Conservation (phyloP, 2,797 vertebrate species). For the Nannoperca obscura region DNA sequence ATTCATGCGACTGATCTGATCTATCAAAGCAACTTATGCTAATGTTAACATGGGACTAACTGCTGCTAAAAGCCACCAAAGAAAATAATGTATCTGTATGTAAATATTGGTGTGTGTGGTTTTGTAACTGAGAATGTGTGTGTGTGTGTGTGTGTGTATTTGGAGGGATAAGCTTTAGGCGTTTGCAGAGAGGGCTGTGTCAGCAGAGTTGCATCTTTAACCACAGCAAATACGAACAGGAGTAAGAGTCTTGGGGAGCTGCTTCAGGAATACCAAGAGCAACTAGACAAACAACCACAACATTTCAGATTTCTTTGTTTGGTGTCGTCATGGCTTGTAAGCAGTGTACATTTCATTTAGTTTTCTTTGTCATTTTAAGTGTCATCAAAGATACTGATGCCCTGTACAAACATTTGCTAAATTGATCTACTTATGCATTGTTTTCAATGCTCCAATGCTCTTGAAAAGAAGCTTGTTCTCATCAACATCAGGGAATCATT, state of each 20-base stretch:
- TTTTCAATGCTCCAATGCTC: conserved; percentile 1
- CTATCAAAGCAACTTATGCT: neutral
- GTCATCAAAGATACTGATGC: neutral
- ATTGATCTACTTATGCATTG: neutral
- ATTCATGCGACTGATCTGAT: neutral
- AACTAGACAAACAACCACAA: conserved; percentile 6
- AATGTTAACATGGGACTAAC: neutral
- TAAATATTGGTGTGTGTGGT: neutral
- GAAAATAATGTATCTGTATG: neutral
- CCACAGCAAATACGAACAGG: conserved; percentile 32
- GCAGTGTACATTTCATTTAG: neutral
- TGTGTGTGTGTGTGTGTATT: conserved; percentile 12
- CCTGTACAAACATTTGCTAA: neutral
- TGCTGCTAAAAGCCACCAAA: neutral
- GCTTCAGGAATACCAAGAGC: conserved; percentile 7
- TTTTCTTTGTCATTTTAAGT: neutral
- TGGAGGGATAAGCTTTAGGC: conserved; percentile 30
- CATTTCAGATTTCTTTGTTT: neutral
- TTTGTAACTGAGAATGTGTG: conserved; percentile 15
- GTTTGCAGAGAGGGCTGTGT: conserved; percentile 33
- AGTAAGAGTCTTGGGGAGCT: neutral
- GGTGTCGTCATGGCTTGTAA: neutral
- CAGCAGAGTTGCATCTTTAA: conserved; percentile 60
- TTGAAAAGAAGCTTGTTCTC: neutral
- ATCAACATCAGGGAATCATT: conserved; percentile 17